A percentile compares a stretch with the other conserved stretches of the same genome.
These are phyloP conservation scores for Caenorhabditis afra DNA, from an alignment of 2,888 invertebrate genomes.

Conservation along the genomic window DNA sequence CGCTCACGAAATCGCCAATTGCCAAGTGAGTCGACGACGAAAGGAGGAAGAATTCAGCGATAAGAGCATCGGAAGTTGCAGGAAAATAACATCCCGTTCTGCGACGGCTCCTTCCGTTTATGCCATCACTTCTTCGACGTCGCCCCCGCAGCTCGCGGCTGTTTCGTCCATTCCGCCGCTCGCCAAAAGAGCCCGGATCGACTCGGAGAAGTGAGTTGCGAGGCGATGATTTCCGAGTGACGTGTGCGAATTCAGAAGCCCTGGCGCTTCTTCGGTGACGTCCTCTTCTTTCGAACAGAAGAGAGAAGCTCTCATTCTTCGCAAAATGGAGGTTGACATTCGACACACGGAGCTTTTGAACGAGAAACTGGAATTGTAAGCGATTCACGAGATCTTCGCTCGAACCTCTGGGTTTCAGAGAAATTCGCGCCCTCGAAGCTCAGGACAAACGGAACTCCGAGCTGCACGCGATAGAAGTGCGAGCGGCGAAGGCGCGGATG, in stretches of 20 bases:
- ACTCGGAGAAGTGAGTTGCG: conserved; percentile 38
- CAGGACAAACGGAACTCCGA: conserved; percentile 44
- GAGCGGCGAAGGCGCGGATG: conserved; percentile 49
- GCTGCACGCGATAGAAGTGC: conserved; percentile 50
- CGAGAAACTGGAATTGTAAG: conserved; percentile 56
- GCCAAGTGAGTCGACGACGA: conserved; percentile 25
- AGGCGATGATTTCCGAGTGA: background rate
- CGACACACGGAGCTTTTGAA: conserved; percentile 52
- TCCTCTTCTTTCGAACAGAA: conserved; percentile 46
- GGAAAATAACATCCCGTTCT: conserved; percentile 51
- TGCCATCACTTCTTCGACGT: conserved; percentile 54
- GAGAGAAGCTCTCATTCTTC: conserved; percentile 41
- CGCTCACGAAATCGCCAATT: conserved; percentile 36
- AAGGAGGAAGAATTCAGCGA: background rate
- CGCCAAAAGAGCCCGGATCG: conserved; percentile 31
- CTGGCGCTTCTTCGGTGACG: conserved; percentile 19
- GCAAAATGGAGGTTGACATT: conserved; percentile 53
- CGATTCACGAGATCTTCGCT: background rate
- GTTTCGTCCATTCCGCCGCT: conserved; percentile 17
- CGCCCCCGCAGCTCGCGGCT: conserved; percentile 40
- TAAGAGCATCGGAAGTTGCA: conserved; percentile 2
- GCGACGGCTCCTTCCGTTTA: conserved; percentile 58
- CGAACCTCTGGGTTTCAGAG: conserved; percentile 14
- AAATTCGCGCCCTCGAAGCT: conserved; percentile 50
- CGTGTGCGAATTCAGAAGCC: conserved; percentile 27